Evolutionary conservation across 2,113 vertebrate species (phyloP).

Genomic region (Nettapus auritus): DNA sequence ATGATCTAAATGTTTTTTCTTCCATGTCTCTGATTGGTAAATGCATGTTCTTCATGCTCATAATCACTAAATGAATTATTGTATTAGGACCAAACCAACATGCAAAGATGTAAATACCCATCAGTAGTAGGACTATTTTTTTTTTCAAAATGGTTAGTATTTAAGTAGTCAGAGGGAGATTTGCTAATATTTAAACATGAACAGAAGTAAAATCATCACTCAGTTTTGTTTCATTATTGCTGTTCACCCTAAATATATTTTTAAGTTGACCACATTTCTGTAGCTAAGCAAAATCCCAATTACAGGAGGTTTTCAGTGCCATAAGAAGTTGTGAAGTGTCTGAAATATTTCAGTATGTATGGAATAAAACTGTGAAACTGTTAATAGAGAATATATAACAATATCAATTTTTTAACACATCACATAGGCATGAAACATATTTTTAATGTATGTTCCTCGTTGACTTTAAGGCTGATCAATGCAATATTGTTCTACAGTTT

Average conservation of each 20-base stretch:
- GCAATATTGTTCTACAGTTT: not conserved
- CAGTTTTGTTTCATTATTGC: not conserved
- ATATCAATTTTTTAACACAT: not conserved
- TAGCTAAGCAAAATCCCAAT: not conserved
- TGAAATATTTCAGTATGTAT: not conserved
- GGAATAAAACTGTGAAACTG: not conserved
- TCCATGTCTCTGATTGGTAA: not conserved
- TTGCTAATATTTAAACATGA: not conserved
- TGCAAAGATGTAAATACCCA: not conserved
- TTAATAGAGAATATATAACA: not conserved
- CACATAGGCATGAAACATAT: rapidly evolving
- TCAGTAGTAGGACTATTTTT: not conserved
- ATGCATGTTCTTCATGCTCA: not conserved
- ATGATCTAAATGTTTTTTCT: not conserved
- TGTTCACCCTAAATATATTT: not conserved
- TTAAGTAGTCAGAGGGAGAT: not conserved
- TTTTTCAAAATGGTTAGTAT: not conserved
- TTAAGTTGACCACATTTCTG: not conserved
- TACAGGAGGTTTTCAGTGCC: not conserved
- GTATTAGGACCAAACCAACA: not conserved
- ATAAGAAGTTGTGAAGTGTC: not conserved
- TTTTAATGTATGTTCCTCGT: not conserved
- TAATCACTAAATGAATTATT: not conserved
- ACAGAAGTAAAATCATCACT: not conserved
- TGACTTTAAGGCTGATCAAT: not conserved